Conservation (phyloP, 2,797 vertebrate genomes). For the Coendou prehensilis region DNA sequence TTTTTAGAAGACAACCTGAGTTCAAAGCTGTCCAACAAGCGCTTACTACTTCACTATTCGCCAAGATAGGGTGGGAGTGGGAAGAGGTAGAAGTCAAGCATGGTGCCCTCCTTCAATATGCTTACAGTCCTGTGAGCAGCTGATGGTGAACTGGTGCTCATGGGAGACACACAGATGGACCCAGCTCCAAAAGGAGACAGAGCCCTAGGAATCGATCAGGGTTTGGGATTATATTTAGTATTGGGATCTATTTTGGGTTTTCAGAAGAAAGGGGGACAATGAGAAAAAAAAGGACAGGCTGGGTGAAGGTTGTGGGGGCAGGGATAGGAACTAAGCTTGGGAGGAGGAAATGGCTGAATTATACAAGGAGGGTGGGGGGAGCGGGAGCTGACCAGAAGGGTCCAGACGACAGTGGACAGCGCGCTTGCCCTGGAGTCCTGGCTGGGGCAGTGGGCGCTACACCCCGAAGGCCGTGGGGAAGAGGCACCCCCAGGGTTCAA, state of each 20-base stretch:
- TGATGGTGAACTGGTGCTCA: background rate
- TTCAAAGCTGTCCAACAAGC: background rate
- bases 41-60: background rate
- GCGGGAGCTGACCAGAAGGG: background rate
- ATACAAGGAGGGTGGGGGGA: background rate
- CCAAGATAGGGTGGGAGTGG: background rate
- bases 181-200: constrained; percentile 63
- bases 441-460: background rate
- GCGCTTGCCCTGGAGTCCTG: background rate
- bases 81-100: background rate
- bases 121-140: background rate
- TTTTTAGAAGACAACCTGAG: background rate
- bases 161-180: constrained; percentile 58
- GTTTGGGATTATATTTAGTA: constrained; percentile 82
- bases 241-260: constrained; percentile 77
- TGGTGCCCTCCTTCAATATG: constrained; percentile 17
- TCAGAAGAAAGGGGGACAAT: constrained; percentile 72
- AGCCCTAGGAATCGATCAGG: constrained; percentile 77
- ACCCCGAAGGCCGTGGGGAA: too few species aligned
- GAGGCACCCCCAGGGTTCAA: background rate
- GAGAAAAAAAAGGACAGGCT: background rate
- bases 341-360: background rate
- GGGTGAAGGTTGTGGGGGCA: constrained; percentile 65
- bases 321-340: background rate
- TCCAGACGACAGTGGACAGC: background rate